Evolutionary conservation across 2,113 vertebrate genomes (phyloP), one percentile per base, ranked within the genome.

Genomic region (Corythoichthys intestinalis): DNA sequence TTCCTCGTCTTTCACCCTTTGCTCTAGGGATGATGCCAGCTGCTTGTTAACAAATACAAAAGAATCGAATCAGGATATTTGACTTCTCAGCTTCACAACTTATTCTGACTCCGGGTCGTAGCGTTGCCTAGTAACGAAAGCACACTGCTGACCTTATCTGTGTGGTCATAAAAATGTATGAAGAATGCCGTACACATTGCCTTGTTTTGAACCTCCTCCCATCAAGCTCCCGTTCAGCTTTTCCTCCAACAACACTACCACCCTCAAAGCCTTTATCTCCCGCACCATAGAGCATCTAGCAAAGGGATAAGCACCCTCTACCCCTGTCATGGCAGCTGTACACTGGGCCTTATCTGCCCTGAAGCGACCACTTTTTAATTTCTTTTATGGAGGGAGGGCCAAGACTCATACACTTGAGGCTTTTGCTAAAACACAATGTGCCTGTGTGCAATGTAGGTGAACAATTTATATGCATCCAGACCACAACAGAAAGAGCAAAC

Each of bases 161-260:
- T 90, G 87, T 91, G 90, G 91, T 93, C 91, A 93, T 93, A 92
- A 93, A 93, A 93, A 93, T 93, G 91, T 91, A 93, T 93, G 91
- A 93, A 92, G 86, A 76, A 78, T 66, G 83, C 76, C 81, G 75
- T 71, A 66, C 48, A 8, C 9, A 37, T 20, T 3, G 47, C 73
- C 71, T 70, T 80, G 70, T 63, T 68, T 79, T 72, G 53, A 78
- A 66, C 80, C 54, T 68, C 67, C 77, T 71, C 75, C 70, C 74
- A 9, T 12, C 66, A 38, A 62, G 69, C 79, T 72, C 79, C 77
- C 56, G 8, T 69, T 72, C 70, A 68, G 79, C 72, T 77, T 71
- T 82, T 75, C 78, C 73, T 74, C 70, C 70, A 64, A 83, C 71
- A 72, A 79, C 73, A 71, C 85, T 52, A 76, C 74, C 76, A 80